These are phyloP conservation scores for Nephrotoma flavescens DNA, from an alignment of 2,888 invertebrate species.

Conservation along the genomic window DNA sequence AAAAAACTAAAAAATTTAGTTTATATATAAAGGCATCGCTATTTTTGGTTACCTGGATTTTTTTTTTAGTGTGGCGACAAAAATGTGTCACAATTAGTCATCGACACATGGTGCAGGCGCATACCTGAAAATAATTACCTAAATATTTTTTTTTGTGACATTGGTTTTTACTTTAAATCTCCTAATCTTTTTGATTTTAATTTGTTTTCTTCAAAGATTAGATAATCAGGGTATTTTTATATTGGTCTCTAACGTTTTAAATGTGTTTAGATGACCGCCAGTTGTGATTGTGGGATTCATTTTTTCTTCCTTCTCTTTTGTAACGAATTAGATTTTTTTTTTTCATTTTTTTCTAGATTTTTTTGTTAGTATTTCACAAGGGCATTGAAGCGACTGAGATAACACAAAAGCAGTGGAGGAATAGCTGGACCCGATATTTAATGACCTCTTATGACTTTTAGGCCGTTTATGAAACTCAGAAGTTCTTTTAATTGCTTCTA, in stretches of 20 bases:
- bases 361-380: too few species aligned
- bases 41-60: not conserved
- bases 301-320: not conserved
- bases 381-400: too few species aligned
- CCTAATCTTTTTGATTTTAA: not conserved
- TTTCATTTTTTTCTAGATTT: too few species aligned
- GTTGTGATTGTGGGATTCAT: not conserved
- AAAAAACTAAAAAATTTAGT: not conserved
- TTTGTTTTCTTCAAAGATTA: not conserved
- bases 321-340: not conserved
- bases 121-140: not conserved
- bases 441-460: too few species aligned
- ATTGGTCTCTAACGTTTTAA: not conserved
- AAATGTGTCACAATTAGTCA: not conserved
- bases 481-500: too few species aligned
- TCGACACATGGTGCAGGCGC: not conserved
- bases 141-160: not conserved
- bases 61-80: not conserved
- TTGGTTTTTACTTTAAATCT: not conserved
- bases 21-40: not conserved
- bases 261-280: not conserved
- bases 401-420: too few species aligned
- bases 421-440: too few species aligned
- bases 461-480: too few species aligned
- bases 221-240: not conserved